Conservation (phyloP, 2,888 invertebrate species). For the Drosophila mimetica region DNA sequence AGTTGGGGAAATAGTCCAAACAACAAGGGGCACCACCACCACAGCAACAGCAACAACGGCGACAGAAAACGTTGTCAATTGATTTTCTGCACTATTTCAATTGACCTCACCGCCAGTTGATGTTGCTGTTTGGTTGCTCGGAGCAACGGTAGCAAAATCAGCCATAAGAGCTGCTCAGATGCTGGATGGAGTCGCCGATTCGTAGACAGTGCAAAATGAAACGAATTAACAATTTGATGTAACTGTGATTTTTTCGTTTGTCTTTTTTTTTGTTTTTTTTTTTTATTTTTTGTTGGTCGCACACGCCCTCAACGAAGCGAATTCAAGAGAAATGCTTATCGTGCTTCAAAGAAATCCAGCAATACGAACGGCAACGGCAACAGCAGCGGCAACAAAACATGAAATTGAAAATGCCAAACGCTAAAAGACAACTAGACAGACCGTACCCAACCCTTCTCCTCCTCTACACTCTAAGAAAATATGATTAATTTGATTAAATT, state of each 20-base stretch:
- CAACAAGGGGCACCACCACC: constrained; percentile 17
- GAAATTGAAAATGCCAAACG: constrained; percentile 79
- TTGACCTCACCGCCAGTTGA: constrained; percentile 64
- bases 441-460: constrained; percentile 34
- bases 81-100: constrained; percentile 82
- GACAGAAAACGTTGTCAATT: constrained; percentile 79
- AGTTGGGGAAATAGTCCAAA: constrained; percentile 38
- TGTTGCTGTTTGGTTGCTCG: constrained; percentile 29
- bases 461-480: background rate
- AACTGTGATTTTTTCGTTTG: constrained; percentile 74
- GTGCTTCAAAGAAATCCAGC: constrained; percentile 76
- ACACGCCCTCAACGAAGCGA: constrained; percentile 80
- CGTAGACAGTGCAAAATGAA: constrained; percentile 76
- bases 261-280: constrained; percentile 47
- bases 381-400: constrained; percentile 62
- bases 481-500: background rate
- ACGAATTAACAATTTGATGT: constrained; percentile 80
- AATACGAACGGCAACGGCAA: constrained; percentile 47
- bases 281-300: constrained; percentile 38
- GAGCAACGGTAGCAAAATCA: constrained; percentile 76
- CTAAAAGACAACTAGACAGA: constrained; percentile 76
- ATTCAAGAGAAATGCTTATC: constrained; percentile 80
- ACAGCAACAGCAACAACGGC: constrained; percentile 27
- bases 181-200: constrained; percentile 50
- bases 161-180: constrained; percentile 53